Evolutionary conservation across 2,113 vertebrate species (phyloP), one percentile per base, ranked within the genome.

Genomic region (Ophiodon elongatus): DNA sequence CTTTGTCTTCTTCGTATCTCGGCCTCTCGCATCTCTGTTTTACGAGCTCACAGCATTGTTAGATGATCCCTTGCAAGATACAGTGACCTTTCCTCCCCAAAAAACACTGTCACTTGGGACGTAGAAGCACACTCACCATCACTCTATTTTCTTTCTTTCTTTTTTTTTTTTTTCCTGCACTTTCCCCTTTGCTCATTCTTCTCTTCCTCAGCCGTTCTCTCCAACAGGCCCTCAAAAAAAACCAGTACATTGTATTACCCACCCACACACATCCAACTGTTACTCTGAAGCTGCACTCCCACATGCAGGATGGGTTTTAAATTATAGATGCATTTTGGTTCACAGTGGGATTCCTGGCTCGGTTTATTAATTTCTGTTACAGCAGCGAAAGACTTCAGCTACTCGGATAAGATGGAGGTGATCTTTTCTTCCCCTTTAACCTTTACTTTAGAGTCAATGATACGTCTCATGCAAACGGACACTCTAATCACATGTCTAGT

Each of bases 281-380:
- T 80, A 67, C 76, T 88, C 80, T 80, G 47, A 83, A 86, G 76
- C 73, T 77, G 45, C 60, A 76, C 88, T 80, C 89, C 89, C 86
- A 91, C 83, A 67, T 77, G 52, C 65, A 69, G 43, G 64, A 84
- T 60, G 73, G 74, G 33, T 54, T 85, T 86, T 91, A 87, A 92
- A 92, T 91, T 87, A 91, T 91, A 82, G 71, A 89, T 91, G 81
- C 79, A 76, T 85, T 85, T 83, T 73, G 72, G 69, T 76, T 82
- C 67, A 62, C 79, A 70, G 76, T 73, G n/a, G 82, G 78, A 85
- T 65, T 82, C 45, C 78, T 82, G 81, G 68, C 71, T 84, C 63
- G 47, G 47, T 82, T 83, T 82, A 85, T 84, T 88, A 79, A 86
- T 87, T 86, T 85, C 33, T 80, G 15, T 39, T 89, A 64, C 76